Base-by-base conservation (phyloP, 1,140 invertebrate genomes). In the Colletes latitarsis region DNA sequence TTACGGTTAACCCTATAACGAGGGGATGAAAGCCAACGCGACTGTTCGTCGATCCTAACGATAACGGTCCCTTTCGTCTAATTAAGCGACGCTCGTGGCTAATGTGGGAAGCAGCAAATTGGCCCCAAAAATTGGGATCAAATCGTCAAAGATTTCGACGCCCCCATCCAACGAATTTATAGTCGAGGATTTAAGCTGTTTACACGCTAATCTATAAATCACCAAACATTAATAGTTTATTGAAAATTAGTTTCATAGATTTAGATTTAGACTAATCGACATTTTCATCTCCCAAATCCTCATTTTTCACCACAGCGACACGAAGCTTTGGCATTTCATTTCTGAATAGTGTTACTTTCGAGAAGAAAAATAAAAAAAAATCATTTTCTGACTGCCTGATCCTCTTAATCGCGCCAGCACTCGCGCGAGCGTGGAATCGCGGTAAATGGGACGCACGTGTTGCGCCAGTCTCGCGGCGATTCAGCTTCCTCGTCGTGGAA, bases 371-470 rank as follows among this genome's bases (percentile, higher is more conserved):
- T 30, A 30, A 30, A 30, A 30, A 30, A 2, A 30, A 30, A 30
- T 30, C 30, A 2, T 30, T 30, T 30, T 30, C 30, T 30, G 30
- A 30, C 30, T 30, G 2, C 30, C 30, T 2, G 30, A 2, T 30
- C 30, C 30, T 2, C 30, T 30, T 30, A 30, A 0, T 30, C 30
- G 30, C 30, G 30, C 30, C 30, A 30, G 71, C 77, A 74, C 30
- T 52, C 71, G 62, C 62, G 71, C 77, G 69, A 72, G 58, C 19
- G 2, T 53, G 49, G 21, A 66, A 75, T 75, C 53, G 70, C 71
- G 77, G 71, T 75, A 80, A 80, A 80, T 80, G 53, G 77, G 62
- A 21, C 71, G 63, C 77, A 75, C 77, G 77, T 80, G 77, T 81
- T 62, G 66, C 57, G 58, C 58, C 43, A 58, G 62, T 78, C 80